Conservation (phyloP, 2,113 vertebrate genomes). For the Microcebus lehilahytsara region DNA sequence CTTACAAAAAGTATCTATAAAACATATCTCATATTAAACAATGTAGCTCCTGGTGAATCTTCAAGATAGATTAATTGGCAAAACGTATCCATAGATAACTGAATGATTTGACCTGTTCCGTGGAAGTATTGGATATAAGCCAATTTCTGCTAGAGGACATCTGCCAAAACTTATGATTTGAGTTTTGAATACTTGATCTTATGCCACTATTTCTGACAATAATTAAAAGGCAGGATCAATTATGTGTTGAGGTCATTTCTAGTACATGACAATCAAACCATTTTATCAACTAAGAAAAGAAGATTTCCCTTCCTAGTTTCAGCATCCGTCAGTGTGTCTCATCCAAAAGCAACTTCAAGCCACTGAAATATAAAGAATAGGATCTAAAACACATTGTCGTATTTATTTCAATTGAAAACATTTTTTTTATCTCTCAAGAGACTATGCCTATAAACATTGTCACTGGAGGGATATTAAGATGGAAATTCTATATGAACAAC, state of each 20-base stretch:
- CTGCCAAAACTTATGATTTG: constrained; percentile 69
- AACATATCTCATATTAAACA: constrained; percentile 60
- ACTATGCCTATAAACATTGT: not conserved
- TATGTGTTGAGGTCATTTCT: constrained; percentile 63
- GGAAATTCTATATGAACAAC: not conserved
- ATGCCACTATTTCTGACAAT: constrained; percentile 62
- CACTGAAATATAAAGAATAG: not conserved
- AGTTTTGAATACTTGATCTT: constrained; percentile 68
- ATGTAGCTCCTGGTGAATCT: constrained; percentile 57
- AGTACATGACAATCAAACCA: constrained; percentile 51
- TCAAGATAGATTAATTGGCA: constrained; percentile 68
- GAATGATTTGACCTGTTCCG: constrained; percentile 63
- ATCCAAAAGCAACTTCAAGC: not conserved
- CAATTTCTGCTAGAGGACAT: constrained; percentile 55
- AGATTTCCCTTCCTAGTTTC: not conserved
- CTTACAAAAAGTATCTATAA: constrained; percentile 39
- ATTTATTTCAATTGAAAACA: not conserved
- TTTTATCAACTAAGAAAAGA: constrained; percentile 11
- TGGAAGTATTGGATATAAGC: constrained; percentile 48
- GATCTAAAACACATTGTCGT: not conserved
- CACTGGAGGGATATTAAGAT: not conserved
- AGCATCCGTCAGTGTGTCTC: not conserved
- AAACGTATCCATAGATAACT: constrained; percentile 63
- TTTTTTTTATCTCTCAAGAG: not conserved
- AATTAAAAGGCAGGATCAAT: constrained; percentile 69